phyloP scores from a whole-genome alignment of 2,888 invertebrate genomes.

The Pycnomerus fuliginosus region DNA sequence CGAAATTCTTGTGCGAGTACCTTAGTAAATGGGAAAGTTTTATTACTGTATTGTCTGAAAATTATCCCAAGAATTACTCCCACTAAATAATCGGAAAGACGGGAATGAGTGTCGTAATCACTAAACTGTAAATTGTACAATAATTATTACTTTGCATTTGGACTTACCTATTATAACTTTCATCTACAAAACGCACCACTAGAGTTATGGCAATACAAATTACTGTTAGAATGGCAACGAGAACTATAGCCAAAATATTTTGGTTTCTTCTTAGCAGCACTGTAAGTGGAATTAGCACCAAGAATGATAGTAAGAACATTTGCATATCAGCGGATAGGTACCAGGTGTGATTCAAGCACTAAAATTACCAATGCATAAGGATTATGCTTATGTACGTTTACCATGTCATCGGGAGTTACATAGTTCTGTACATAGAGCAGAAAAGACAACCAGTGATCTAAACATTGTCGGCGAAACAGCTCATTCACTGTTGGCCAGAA shows the following conservation, averaged over 20 bases:
- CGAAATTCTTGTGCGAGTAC: background rate
- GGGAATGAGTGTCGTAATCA: constrained; percentile 18
- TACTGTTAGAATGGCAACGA: constrained; percentile 8
- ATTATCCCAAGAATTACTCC: constrained; percentile 13
- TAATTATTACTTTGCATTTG: background rate
- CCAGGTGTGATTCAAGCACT: constrained; percentile 48
- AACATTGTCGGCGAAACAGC: constrained; percentile 34
- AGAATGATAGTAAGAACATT: constrained; percentile 43
- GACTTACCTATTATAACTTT: constrained; percentile 15
- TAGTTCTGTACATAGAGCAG: constrained; percentile 53
- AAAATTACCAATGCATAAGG: too few relatives aligned
- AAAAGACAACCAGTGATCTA: constrained; percentile 47
- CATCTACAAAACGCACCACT: constrained; percentile 8
- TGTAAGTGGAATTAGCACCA: constrained; percentile 41
- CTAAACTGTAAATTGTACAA: too few relatives aligned
- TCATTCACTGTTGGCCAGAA: constrained; percentile 40
- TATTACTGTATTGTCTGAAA: constrained; percentile 8
- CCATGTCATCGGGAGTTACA: constrained; percentile 32
- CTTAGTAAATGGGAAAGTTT: constrained; percentile 15
- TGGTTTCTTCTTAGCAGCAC: too few relatives aligned
- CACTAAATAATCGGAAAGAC: constrained; percentile 14
- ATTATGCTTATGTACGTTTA: too few relatives aligned
- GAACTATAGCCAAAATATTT: too few relatives aligned
- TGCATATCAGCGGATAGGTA: constrained; percentile 49
- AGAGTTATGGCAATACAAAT: constrained; percentile 11